phyloP scores from a whole-genome alignment of 2,113 vertebrate genomes.

The Antechinus flavipes region DNA sequence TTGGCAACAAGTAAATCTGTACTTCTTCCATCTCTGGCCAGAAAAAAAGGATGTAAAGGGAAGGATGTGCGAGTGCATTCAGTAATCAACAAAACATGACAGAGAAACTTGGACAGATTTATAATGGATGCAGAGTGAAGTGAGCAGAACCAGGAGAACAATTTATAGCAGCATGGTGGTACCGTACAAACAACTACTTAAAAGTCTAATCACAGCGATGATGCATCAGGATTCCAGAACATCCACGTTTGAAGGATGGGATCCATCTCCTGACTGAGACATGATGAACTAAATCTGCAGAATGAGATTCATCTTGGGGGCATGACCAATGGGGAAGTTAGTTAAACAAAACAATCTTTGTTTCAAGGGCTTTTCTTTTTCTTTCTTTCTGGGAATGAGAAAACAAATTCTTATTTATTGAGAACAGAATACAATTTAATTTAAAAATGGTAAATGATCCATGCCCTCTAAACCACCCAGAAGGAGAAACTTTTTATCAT shows the following conservation, averaged over 20 bases:
- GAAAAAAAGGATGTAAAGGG: neutral
- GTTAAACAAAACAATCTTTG: neutral
- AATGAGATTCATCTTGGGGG: neutral
- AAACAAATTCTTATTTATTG: neutral
- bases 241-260: neutral
- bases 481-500: neutral
- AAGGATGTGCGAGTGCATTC: neutral
- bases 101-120: neutral
- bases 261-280: neutral
- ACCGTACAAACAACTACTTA: neutral
- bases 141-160: neutral
- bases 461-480: neutral
- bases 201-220: neutral
- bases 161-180: neutral
- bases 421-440: neutral
- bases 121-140: neutral
- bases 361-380: neutral
- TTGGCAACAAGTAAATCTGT: neutral
- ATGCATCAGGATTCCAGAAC: neutral
- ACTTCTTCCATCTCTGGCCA: neutral
- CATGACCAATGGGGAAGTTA: too few relatives aligned
- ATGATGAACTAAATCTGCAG: neutral
- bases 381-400: neutral
- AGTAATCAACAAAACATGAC: neutral
- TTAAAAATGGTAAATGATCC: conserved; percentile 21